Evolutionary conservation across 2,113 vertebrate genomes (phyloP), one percentile per base, ranked within the genome.

Genomic region (Halichoeres trimaculatus): DNA sequence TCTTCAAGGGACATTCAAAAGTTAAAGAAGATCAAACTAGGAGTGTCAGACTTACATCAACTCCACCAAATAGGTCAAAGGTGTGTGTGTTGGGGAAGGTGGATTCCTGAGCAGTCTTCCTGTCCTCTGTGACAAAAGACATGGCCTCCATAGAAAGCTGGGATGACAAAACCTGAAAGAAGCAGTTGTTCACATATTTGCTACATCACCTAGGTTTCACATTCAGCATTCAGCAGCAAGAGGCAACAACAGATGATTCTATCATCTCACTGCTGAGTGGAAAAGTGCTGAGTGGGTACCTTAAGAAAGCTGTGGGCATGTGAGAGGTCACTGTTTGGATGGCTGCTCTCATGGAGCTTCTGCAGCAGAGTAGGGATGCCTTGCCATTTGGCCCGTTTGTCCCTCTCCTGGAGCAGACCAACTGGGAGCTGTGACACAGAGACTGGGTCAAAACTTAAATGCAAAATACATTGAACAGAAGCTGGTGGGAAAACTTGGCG

Each of bases 91-190:
- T 98, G 76, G 98, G 97, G 56, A 96, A 99, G 64, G 95, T 96
- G 80, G 95, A 95, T 91, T 99, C 96, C 91, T 97, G 97, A 85
- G 95, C 95, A 24, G 95, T 93, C 93, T 98, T 95, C 91, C 97
- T 86, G 74, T 99, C 97, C 89, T 99, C 98, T 30, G 98, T 98
- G 54, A 99, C 97, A 93, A 97, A 98, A 54, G 95, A 95, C 96
- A 99, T 98, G 57, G 97, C 98, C 92, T 99, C 98, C 97, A 98
- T 95, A 8, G 97, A 99, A 20, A 99, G 96, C 23, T 98, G 94
- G 16, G 97, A 97, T 77, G 96, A 97, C 87, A 99, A 95, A 70
- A 98, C 96, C 98, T 99, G 88, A 45, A 10, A 73, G 34, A 40
- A 12, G 23, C 9, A 53, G 64, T 38, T 45, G 52, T 45, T 23